Evolutionary conservation across 2,113 vertebrate species (phyloP).

Genomic region (Pollimyrus isidori): DNA sequence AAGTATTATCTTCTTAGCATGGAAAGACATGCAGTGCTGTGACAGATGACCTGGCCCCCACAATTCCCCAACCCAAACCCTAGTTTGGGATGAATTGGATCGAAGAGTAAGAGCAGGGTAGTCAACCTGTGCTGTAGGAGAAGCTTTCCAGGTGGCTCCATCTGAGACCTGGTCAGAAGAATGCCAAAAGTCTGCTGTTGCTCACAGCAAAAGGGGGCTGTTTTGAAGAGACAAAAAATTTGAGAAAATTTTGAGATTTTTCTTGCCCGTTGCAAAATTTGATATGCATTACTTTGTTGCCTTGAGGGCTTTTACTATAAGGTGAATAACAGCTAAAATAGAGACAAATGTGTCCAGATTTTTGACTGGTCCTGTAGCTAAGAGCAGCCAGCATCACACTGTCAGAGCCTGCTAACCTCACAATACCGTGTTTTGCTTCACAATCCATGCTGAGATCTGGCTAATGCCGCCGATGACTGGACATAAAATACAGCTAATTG

Average conservation of each 20-base stretch:
- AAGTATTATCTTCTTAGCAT: not conserved
- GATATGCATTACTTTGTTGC: not conserved
- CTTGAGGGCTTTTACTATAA: not conserved
- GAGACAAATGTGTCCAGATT: not conserved
- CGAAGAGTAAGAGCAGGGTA: too few species aligned
- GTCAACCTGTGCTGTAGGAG: not conserved
- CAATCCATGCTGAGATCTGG: not conserved
- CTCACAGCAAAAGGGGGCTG: not conserved
- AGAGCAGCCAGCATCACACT: not conserved
- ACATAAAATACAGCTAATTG: not conserved
- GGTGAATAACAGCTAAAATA: not conserved
- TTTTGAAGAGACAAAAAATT: not conserved
- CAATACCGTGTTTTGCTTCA: not conserved
- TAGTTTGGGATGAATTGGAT: not conserved
- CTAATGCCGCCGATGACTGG: not conserved
- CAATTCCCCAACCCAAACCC: not conserved
- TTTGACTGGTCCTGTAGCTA: not conserved
- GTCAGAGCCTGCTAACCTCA: not conserved
- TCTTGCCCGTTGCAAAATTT: not conserved
- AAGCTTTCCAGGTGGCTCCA: not conserved
- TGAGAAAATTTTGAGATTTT: not conserved
- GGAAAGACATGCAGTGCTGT: not conserved
- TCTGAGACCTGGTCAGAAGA: not conserved
- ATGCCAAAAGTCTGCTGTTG: not conserved
- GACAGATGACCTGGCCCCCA: not conserved